Percentiles rank a stretch among this genome's conserved stretches.
phyloP scores from a whole-genome alignment of 2,113 vertebrate genomes.

The Microcebus tavaratra region DNA sequence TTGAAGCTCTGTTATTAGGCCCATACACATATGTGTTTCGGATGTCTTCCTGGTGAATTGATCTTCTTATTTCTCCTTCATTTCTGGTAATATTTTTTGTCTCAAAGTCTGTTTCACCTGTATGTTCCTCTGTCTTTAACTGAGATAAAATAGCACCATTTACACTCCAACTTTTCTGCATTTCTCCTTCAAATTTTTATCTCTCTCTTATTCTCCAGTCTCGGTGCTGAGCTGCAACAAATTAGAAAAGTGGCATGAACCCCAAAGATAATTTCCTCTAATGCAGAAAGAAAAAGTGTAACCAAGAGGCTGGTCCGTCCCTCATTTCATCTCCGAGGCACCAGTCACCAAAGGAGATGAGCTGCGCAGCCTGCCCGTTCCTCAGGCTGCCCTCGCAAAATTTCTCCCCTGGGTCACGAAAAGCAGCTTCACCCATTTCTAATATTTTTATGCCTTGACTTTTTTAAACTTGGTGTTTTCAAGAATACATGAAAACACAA shows the following conservation, averaged over 20 bases:
- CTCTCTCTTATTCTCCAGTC: not conserved
- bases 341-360: not conserved
- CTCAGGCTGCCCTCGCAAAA: not conserved
- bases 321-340: not conserved
- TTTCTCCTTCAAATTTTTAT: not conserved
- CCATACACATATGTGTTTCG: not conserved
- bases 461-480: constrained; percentile 66
- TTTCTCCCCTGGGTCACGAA: not conserved
- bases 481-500: constrained; percentile 68
- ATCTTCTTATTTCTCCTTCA: not conserved
- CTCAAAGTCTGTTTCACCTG: not conserved
- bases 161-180: not conserved
- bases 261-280: not conserved
- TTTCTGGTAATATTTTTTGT: not conserved
- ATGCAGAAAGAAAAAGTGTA: not conserved
- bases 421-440: not conserved
- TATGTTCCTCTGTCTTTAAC: not conserved
- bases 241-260: not conserved
- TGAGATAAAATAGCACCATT: not conserved
- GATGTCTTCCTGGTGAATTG: not conserved
- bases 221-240: not conserved
- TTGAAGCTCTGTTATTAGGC: not conserved
- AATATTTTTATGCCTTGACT: constrained; percentile 37
- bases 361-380: not conserved
- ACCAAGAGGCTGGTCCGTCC: not conserved